These are phyloP conservation scores for Drosophila falleni DNA, from an alignment of 2,888 invertebrate genomes.

Conservation along the genomic window DNA sequence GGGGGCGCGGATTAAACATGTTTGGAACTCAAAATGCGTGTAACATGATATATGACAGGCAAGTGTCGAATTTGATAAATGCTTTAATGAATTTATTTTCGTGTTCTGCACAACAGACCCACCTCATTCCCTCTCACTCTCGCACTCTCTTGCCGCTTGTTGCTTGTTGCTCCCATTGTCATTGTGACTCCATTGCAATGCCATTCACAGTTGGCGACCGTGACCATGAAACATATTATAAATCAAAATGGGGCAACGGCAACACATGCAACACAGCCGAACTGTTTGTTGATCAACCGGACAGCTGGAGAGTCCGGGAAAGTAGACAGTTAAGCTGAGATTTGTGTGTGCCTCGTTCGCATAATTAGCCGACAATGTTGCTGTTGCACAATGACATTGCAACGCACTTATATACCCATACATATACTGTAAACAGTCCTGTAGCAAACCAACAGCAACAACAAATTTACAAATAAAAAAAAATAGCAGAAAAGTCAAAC, in stretches of 20 bases:
- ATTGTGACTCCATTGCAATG: constrained; percentile 24
- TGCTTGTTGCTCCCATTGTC: constrained; percentile 25
- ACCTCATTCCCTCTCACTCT: constrained; percentile 2
- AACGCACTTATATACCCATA: background rate
- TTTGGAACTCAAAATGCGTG: constrained; percentile 59
- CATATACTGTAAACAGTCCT: constrained; percentile 34
- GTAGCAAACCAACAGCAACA: constrained; percentile 14
- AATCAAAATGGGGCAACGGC: constrained; percentile 61
- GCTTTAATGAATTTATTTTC: constrained; percentile 79
- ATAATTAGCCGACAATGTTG: constrained; percentile 47
- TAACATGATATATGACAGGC: constrained; percentile 72
- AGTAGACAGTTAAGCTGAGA: constrained; percentile 60
- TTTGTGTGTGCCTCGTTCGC: constrained; percentile 46
- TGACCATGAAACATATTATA: constrained; percentile 81
- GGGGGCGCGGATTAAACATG: constrained; percentile 74
- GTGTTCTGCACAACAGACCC: constrained; percentile 52
- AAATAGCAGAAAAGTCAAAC: background rate
- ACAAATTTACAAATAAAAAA: background rate
- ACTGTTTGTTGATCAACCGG: constrained; percentile 1
- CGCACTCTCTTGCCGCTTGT: background rate
- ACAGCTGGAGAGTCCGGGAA: background rate
- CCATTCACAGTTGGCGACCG: constrained; percentile 64
- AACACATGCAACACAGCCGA: constrained; percentile 14
- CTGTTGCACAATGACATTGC: constrained; percentile 21
- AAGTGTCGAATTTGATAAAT: constrained; percentile 81